Evolutionary conservation across 2,113 vertebrate genomes (phyloP).

Genomic region (Amazona vittata): DNA sequence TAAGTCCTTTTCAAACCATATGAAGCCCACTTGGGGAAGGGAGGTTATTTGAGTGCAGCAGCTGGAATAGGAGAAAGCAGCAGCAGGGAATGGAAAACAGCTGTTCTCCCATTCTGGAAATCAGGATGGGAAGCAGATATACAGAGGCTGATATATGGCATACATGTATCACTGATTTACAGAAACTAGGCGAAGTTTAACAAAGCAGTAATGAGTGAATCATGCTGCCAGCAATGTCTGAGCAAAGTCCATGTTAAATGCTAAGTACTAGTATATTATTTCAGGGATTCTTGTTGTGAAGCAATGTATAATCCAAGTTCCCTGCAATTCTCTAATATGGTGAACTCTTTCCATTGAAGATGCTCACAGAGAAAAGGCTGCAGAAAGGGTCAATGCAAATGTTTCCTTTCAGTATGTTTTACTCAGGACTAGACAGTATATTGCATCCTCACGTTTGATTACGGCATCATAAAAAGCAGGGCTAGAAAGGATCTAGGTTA

Average conservation of each 20-base stretch:
- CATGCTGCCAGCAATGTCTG: not conserved
- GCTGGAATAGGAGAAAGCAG: slow-evolving; percentile 29
- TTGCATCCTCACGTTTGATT: not conserved
- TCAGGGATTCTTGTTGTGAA: not conserved
- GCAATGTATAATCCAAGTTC: not conserved
- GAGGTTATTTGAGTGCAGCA: slow-evolving; percentile 41
- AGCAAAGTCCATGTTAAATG: not conserved
- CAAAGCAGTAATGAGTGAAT: not conserved
- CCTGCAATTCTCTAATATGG: not conserved
- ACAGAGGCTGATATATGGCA: not conserved
- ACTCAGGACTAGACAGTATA: not conserved
- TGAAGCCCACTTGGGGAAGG: slow-evolving; percentile 39
- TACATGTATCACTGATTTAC: not conserved
- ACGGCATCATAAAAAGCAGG: not conserved
- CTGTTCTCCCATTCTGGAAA: slow-evolving; percentile 31
- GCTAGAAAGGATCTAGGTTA: not conserved
- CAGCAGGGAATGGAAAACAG: slow-evolving; percentile 31
- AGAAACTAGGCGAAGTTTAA: not conserved
- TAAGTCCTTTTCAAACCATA: slow-evolving; percentile 46
- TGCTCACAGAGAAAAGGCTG: not conserved
- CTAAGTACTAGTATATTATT: not conserved
- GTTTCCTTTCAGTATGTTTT: not conserved
- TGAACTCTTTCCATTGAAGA: not conserved
- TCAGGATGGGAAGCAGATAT: not conserved
- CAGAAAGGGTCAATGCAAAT: not conserved